These are phyloP conservation scores for Monochamus saltuarius DNA, from an alignment of 1,140 invertebrate genomes.

Conservation along the genomic window DNA sequence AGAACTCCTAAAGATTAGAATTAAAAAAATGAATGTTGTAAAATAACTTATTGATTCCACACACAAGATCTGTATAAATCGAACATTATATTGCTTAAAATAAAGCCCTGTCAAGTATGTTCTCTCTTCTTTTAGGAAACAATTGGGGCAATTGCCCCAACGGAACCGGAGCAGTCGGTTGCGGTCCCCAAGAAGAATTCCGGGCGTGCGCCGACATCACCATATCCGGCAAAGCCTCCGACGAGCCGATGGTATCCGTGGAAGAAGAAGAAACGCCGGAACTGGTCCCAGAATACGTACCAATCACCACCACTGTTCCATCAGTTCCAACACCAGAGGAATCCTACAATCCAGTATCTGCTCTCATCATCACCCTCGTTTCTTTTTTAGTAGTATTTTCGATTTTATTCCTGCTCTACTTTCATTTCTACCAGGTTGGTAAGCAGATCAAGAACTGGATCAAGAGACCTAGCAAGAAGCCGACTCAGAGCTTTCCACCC, in stretches of 20 bases:
- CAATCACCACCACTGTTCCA: background rate
- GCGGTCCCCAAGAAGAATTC: constrained; percentile 86
- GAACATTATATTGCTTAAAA: background rate
- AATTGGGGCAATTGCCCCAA: constrained; percentile 76
- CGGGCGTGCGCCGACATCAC: constrained; percentile 80
- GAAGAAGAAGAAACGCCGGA: constrained; percentile 16
- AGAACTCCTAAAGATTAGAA: too few relatives aligned
- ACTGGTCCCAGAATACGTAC: constrained; percentile 5
- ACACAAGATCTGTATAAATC: too few relatives aligned
- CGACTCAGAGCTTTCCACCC: constrained; percentile 18
- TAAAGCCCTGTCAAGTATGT: constrained; percentile 2
- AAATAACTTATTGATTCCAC: background rate
- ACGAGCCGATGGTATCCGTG: constrained; percentile 31
- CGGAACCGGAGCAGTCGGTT: constrained; percentile 72
- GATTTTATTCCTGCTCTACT: constrained; percentile 49
- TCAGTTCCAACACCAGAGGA: constrained; percentile 30
- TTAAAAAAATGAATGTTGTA: too few relatives aligned
- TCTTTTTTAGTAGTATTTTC: constrained; percentile 51
- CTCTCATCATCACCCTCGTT: constrained; percentile 43
- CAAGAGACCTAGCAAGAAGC: constrained; percentile 31
- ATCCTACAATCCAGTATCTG: constrained; percentile 41
- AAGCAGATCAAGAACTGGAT: constrained; percentile 44
- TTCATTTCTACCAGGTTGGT: constrained; percentile 51
- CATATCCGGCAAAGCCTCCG: constrained; percentile 54
- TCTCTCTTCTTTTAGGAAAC: constrained; percentile 54